These are phyloP conservation scores for Bubo blakistoni DNA, from an alignment of 2,113 vertebrate species.

Conservation along the genomic window DNA sequence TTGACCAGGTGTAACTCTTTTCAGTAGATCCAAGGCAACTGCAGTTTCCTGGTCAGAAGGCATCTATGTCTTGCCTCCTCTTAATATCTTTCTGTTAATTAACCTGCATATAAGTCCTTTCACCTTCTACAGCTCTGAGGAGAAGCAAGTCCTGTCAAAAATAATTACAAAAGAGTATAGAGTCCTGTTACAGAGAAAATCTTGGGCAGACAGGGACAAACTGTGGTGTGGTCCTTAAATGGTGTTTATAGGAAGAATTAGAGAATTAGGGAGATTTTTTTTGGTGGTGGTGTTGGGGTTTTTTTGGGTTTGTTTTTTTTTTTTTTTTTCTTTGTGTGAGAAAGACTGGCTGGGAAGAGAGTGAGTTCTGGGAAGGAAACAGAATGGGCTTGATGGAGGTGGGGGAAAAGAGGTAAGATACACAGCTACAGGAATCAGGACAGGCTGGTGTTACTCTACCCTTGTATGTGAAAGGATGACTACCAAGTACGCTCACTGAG, in stretches of 20 bases:
- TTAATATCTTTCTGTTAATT: background rate
- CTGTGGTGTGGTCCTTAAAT: background rate
- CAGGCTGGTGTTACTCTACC: background rate
- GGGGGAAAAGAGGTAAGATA: background rate
- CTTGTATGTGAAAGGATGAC: background rate
- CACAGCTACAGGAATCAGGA: background rate
- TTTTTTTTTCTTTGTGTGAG: background rate
- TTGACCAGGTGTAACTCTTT: background rate
- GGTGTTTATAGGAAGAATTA: background rate
- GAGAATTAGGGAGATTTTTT: background rate
- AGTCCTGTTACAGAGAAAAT: background rate
- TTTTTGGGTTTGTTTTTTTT: no score
- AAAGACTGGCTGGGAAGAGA: background rate
- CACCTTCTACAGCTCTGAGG: background rate
- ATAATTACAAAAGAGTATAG: background rate
- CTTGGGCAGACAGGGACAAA: background rate
- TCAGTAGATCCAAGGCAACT: background rate
- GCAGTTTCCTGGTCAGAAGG: background rate
- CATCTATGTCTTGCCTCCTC: background rate
- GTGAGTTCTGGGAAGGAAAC: background rate
- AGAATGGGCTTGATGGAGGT: background rate
- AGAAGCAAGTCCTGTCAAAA: background rate
- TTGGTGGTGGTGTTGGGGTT: no score
- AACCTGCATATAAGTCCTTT: background rate
- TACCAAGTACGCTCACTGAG: background rate